phyloP scores from a whole-genome alignment of 1,140 invertebrate genomes.

The Drosophila ficusphila region DNA sequence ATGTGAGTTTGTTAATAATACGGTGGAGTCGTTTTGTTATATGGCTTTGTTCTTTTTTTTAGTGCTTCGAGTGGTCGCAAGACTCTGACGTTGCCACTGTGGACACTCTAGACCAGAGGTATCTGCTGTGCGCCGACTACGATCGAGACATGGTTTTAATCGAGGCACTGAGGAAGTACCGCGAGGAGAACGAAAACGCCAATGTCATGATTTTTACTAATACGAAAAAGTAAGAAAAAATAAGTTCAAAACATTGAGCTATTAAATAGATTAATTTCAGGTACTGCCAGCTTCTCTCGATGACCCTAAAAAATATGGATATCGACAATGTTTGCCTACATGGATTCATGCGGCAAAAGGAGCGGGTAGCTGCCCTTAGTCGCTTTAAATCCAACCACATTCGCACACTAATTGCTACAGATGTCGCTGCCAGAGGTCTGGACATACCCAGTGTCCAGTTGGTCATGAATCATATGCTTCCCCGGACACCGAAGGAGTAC shows the following conservation, averaged over 20 bases:
- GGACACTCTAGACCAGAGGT: constrained; percentile 94
- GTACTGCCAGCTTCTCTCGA: constrained; percentile 92
- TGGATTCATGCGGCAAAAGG: constrained; percentile 92
- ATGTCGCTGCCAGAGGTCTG: constrained; percentile 97
- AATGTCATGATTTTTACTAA: constrained; percentile 97
- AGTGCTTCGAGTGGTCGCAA: constrained; percentile 87
- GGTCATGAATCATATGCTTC: constrained; percentile 97
- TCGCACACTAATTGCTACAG: constrained; percentile 97
- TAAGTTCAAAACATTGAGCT: not conserved
- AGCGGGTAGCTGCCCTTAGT: constrained; percentile 90
- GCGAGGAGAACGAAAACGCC: constrained; percentile 88
- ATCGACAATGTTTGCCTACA: constrained; percentile 95
- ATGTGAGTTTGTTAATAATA: constrained; percentile 45
- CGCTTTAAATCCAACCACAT: constrained; percentile 94
- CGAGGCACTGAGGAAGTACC: constrained; percentile 92
- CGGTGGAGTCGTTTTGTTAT: not conserved
- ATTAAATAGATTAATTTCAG: constrained; percentile 85
- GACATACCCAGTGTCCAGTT: constrained; percentile 95
- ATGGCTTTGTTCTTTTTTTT: not conserved
- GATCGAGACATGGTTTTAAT: constrained; percentile 97
- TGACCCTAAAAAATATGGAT: constrained; percentile 93
- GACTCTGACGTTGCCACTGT: constrained; percentile 91
- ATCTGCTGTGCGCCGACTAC: constrained; percentile 94
- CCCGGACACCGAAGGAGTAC: constrained; percentile 95
- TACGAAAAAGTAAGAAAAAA: constrained; percentile 93